Evolutionary conservation across 2,888 invertebrate species (phyloP).

Genomic region (Gerris lacustris): DNA sequence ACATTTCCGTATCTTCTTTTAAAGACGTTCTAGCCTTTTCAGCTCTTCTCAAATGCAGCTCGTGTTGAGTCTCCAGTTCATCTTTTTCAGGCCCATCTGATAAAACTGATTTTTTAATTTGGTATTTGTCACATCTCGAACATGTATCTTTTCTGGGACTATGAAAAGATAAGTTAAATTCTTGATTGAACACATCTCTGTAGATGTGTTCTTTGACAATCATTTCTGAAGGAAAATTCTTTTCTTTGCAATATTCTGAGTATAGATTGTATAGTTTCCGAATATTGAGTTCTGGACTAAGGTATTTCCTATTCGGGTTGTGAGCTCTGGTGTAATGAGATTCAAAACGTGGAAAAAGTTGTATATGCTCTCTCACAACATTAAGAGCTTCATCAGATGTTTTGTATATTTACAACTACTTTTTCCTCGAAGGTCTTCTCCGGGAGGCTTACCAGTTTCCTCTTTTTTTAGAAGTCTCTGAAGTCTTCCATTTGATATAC

Average conservation of each 20-base stretch:
- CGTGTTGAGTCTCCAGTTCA: neutral
- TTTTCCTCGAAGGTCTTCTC: slow-evolving; percentile 15
- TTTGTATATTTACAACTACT: neutral
- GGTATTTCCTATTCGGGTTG: slow-evolving; percentile 22
- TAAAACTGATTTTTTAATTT: slow-evolving; percentile 13
- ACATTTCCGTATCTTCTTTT: slow-evolving; percentile 8
- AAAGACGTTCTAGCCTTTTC: slow-evolving; percentile 14
- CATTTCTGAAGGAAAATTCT: slow-evolving; percentile 4
- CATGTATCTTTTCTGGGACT: slow-evolving; percentile 16
- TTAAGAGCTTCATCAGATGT: slow-evolving; percentile 8
- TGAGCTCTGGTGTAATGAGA: slow-evolving; percentile 23
- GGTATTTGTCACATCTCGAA: slow-evolving; percentile 13
- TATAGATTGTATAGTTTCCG: slow-evolving; percentile 22
- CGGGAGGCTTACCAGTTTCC: neutral
- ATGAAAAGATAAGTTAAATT: slow-evolving; percentile 17
- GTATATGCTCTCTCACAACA: slow-evolving; percentile 1
- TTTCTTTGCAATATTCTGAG: slow-evolving; percentile 17
- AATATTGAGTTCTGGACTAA: slow-evolving; percentile 19
- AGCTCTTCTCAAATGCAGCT: slow-evolving; percentile 17
- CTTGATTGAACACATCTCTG: slow-evolving; percentile 5
- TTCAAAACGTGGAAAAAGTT: slow-evolving; percentile 20
- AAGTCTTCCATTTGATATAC: slow-evolving; percentile 34
- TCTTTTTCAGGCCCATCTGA: slow-evolving; percentile 11
- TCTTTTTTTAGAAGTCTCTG: slow-evolving; percentile 5
- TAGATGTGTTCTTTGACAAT: slow-evolving; percentile 6